Evolutionary conservation across 2,888 invertebrate species (phyloP).

Genomic region (Mactromeris polynyma): DNA sequence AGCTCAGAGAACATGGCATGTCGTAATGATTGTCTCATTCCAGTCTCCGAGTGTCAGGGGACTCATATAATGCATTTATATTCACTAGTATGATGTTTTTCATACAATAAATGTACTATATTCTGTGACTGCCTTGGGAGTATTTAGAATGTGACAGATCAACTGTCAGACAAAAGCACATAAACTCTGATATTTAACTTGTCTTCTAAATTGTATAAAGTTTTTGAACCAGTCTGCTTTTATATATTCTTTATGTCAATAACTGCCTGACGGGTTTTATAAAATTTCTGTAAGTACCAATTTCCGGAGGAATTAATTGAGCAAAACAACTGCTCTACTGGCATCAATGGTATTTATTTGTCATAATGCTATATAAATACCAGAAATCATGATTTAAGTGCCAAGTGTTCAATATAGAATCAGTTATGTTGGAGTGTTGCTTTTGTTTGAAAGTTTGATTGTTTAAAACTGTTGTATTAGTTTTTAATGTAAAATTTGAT

Average conservation of each 20-base stretch:
- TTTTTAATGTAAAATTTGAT: conserved; percentile 21
- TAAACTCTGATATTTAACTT: neutral
- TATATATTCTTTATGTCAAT: neutral
- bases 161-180: conserved; percentile 5
- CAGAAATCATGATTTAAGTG: neutral
- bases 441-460: neutral
- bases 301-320: neutral
- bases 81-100: neutral
- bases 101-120: neutral
- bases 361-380: neutral
- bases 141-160: neutral
- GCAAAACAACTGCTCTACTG: neutral
- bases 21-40: neutral
- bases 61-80: neutral
- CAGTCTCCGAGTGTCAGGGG: neutral
- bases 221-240: neutral
- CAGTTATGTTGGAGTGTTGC: neutral
- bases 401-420: neutral
- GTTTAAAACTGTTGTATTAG: neutral
- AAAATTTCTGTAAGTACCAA: neutral
- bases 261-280: neutral
- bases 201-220: neutral
- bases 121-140: neutral
- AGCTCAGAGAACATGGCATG: neutral
- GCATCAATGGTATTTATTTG: neutral